Evolutionary conservation across 2,888 invertebrate species (phyloP).

Genomic region (Leucophenga montana): DNA sequence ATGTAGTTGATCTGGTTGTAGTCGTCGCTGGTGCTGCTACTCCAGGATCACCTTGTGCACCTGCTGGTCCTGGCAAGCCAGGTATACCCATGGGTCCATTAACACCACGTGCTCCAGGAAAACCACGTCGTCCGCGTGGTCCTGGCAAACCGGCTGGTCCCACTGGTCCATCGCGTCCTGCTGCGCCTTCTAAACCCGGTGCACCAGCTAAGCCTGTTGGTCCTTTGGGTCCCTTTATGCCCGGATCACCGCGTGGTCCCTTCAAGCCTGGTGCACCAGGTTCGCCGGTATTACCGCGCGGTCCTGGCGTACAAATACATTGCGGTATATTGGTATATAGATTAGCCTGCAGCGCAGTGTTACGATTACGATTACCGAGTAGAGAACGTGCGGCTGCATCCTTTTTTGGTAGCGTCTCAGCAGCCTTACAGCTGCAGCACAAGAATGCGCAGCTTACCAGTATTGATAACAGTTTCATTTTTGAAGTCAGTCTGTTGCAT

Average conservation of each 20-base stretch:
- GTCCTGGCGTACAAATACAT: conserved; percentile 19
- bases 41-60: conserved; percentile 11
- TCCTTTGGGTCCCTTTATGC: conserved; percentile 12
- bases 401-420: background rate
- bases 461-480: background rate
- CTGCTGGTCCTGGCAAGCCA: conserved; percentile 32
- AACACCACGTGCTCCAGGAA: conserved; percentile 31
- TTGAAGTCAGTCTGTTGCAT: background rate
- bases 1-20: conserved; percentile 1
- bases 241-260: conserved; percentile 16
- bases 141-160: conserved; percentile 20
- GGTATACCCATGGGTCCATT: conserved; percentile 36
- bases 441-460: background rate
- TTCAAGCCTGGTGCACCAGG: background rate
- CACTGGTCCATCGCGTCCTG: conserved; percentile 1
- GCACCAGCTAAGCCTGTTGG: conserved; percentile 1
- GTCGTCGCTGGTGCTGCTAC: conserved; percentile 9
- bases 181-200: background rate
- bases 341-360: background rate
- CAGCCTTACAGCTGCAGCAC: background rate
- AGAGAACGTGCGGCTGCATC: background rate
- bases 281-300: background rate
- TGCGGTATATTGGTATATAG: conserved; percentile 12
- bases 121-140: conserved; percentile 39
- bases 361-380: conserved; percentile 10